These are phyloP conservation scores for Homarus americanus DNA, from an alignment of 1,140 invertebrate species.

Conservation along the genomic window DNA sequence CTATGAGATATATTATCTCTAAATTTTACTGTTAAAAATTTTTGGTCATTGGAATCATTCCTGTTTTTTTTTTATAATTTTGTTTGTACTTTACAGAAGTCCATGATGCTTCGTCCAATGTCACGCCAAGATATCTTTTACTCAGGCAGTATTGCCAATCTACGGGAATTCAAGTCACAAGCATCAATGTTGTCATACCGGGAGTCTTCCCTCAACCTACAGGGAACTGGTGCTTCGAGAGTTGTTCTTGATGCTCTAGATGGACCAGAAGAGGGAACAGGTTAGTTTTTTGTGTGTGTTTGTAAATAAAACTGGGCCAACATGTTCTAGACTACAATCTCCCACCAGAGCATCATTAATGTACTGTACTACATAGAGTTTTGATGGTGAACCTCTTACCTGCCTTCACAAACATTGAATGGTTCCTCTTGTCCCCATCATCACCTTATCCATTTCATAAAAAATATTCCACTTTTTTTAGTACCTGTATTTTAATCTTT, in stretches of 20 bases:
- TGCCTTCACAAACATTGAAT: too few species aligned
- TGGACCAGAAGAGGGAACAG: slow-evolving; percentile 55
- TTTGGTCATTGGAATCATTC: not conserved
- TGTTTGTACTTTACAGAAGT: slow-evolving; percentile 33
- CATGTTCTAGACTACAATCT: too few species aligned
- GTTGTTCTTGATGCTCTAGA: slow-evolving; percentile 64
- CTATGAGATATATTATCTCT: too few species aligned
- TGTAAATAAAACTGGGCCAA: too few species aligned
- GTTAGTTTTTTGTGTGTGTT: slow-evolving; percentile 5
- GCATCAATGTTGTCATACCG: slow-evolving; percentile 93
- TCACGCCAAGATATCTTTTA: slow-evolving; percentile 99
- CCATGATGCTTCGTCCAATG: slow-evolving; percentile 90
- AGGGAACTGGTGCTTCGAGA: slow-evolving; percentile 74
- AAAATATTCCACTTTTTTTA: too few species aligned
- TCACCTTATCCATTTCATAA: too few species aligned
- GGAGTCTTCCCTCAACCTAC: slow-evolving; percentile 88
- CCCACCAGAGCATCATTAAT: too few species aligned
- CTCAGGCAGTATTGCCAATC: slow-evolving; percentile 93
- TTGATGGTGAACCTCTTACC: too few species aligned
- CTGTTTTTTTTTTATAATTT: not conserved
- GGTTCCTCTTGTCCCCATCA: too few species aligned
- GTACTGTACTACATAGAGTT: too few species aligned
- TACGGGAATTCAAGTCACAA: slow-evolving; percentile 95
- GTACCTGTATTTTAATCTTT: too few species aligned
- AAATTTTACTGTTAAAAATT: too few species aligned